Evolutionary conservation across 2,113 vertebrate genomes (phyloP), one percentile per base, ranked within the genome.

Genomic region (Hemichromis elongatus): DNA sequence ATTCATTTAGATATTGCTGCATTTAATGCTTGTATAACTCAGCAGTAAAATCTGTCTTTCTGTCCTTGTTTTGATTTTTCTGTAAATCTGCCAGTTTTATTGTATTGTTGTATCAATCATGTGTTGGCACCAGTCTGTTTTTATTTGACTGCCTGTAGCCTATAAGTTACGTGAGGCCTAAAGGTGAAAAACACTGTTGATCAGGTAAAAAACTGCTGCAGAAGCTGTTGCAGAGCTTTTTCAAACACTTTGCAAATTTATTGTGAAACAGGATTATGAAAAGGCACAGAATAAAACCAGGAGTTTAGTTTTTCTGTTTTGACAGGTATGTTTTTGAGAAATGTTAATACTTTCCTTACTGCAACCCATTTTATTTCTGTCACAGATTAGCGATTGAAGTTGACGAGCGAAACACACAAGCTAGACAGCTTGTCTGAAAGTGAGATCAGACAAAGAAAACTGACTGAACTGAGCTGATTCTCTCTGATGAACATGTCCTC

Each of bases 381-480:
- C 59, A 73, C 68, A 85, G 40, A 57, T 80, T 59, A 40, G 37
- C 1, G 12, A 53, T 3, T 57, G 47, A 21, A 61, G 81, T 42
- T 4, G 26, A 52, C 73, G 84, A 88, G 63, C 13, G 33, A 80
- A 56, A 85, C 79, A 66, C 79, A 89, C 79, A 79, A 86, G 61
- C 13, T 53, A 75, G 26, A 78, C 56, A 59, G 78, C n/a, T 28
- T 59, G 53, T 54, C 53, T 56, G 26, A 24, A 57, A 79, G 63
- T 33, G 45, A 79, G 59, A 89, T 86, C 45, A 75, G 59, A 75
- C 45, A 57, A 18, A 35, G 79, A 91, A 52, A 56, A 45, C 2
- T 73, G 84, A 79, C 33, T 81, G 85, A 86, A 28, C 45, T 78
- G 56, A 79, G 77, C 59, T 19, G 84, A 86, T 70, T 79, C 66